phyloP scores from a whole-genome alignment of 2,797 vertebrate genomes.

The Chromis chromis region DNA sequence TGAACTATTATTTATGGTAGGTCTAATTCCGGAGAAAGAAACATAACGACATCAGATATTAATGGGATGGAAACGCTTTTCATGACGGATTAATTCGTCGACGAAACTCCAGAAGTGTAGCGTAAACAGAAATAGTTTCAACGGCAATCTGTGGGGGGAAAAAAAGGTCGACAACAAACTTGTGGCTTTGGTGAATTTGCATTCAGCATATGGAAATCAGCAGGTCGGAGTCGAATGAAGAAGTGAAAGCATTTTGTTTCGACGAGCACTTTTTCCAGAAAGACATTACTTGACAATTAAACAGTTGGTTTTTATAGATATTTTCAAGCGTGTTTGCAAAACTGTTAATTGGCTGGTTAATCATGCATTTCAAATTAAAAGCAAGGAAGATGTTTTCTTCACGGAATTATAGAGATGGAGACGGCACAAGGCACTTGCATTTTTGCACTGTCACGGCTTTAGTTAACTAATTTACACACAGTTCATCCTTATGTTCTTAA shows the following conservation, averaged over 20 bases:
- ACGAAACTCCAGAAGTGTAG: constrained; percentile 21
- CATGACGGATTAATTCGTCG: constrained; percentile 51
- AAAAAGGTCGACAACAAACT: not conserved
- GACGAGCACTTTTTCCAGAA: not conserved
- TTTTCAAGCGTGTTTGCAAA: not conserved
- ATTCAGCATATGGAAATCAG: constrained; percentile 10
- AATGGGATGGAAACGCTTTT: constrained; percentile 66
- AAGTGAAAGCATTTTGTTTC: constrained; percentile 9
- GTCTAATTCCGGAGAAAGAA: constrained; percentile 32
- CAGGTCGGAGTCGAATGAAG: constrained; percentile 5
- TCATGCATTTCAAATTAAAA: too few species aligned
- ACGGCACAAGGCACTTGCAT: not conserved
- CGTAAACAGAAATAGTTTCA: not conserved
- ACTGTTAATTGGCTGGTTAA: too few species aligned
- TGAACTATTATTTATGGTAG: constrained; percentile 60
- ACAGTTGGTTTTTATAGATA: not conserved
- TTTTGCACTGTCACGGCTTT: not conserved
- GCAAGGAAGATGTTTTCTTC: too few species aligned
- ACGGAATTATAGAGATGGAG: too few species aligned
- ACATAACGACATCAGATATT: constrained; percentile 65
- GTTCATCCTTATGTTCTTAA: too few species aligned
- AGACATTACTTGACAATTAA: constrained; percentile 3
- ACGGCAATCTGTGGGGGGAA: not conserved
- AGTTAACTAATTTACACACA: not conserved
- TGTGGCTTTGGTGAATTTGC: not conserved